Conservation (phyloP, 2,797 vertebrate genomes). For the Micrastur ruficollis region DNA sequence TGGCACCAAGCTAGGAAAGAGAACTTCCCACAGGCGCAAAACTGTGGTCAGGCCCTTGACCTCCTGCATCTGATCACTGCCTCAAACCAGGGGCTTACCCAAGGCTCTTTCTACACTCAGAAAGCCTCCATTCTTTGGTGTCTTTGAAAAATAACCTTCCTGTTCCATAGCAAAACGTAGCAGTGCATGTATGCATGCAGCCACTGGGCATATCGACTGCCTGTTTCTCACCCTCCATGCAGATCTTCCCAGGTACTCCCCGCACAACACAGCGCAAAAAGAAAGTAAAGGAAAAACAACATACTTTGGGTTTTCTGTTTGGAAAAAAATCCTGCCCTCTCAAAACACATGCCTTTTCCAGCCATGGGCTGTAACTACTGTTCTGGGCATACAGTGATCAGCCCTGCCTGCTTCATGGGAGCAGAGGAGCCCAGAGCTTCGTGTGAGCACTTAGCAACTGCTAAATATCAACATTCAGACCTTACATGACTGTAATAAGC, state of each 20-base stretch:
- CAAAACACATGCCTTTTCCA: rapidly evolving
- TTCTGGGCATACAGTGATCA: too few relatives aligned
- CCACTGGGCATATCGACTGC: too few relatives aligned
- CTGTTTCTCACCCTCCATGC: not conserved
- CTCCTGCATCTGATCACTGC: not conserved
- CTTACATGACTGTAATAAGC: rapidly evolving
- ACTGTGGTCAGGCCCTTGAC: rapidly evolving
- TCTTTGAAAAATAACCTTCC: not conserved
- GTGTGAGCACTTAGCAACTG: rapidly evolving
- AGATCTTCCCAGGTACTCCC: too few relatives aligned
- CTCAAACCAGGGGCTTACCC: not conserved
- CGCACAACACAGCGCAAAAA: not conserved
- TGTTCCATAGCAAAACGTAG: rapidly evolving
- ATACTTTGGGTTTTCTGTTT: not conserved
- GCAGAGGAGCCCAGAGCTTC: not conserved
- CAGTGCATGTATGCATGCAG: rapidly evolving
- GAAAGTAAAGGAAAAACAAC: not conserved
- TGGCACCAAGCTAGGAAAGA: not conserved
- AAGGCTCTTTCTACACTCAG: too few relatives aligned
- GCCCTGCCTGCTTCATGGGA: rapidly evolving
- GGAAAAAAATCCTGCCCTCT: too few relatives aligned
- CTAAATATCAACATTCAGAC: not conserved
- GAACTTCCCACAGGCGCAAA: not conserved
- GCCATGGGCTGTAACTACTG: not conserved
- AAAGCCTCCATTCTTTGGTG: not conserved